phyloP scores from a whole-genome alignment of 2,113 vertebrate species.

The Callospermophilus lateralis region DNA sequence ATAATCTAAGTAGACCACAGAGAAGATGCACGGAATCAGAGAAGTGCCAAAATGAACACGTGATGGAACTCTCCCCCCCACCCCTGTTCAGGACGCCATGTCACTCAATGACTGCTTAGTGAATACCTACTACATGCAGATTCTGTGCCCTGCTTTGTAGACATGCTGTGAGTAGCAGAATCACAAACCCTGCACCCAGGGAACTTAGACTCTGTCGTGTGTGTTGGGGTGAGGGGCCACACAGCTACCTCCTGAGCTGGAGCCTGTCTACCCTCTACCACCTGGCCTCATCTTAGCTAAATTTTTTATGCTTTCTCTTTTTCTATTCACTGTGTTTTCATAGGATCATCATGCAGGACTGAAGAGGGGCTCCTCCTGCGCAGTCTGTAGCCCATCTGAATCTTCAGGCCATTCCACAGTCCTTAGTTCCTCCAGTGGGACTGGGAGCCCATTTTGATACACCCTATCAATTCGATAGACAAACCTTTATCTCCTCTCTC shows the following conservation, averaged over 20 bases:
- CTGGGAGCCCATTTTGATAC: too few relatives aligned
- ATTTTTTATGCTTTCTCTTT: not conserved
- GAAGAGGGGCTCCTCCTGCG: not conserved
- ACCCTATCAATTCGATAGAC: not conserved
- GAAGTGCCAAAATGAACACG: not conserved
- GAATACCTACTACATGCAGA: not conserved
- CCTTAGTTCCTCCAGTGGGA: not conserved
- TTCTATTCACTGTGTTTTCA: not conserved
- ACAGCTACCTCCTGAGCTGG: not conserved
- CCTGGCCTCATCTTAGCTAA: not conserved
- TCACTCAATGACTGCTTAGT: not conserved
- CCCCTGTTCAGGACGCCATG: not conserved
- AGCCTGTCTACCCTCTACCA: not conserved
- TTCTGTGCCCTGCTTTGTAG: not conserved
- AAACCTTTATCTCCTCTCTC: not conserved
- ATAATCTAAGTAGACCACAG: not conserved
- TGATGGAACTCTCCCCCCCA: not conserved
- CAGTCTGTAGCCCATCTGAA: not conserved
- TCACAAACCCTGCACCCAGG: rapidly evolving
- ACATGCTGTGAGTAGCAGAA: rapidly evolving
- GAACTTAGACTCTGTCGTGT: too few relatives aligned
- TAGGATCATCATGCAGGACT: not conserved
- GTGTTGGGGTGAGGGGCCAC: not conserved
- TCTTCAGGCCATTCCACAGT: not conserved
- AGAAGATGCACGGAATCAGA: not conserved